phyloP scores from a whole-genome alignment of 1,140 invertebrate genomes.

The Anastrepha ludens region DNA sequence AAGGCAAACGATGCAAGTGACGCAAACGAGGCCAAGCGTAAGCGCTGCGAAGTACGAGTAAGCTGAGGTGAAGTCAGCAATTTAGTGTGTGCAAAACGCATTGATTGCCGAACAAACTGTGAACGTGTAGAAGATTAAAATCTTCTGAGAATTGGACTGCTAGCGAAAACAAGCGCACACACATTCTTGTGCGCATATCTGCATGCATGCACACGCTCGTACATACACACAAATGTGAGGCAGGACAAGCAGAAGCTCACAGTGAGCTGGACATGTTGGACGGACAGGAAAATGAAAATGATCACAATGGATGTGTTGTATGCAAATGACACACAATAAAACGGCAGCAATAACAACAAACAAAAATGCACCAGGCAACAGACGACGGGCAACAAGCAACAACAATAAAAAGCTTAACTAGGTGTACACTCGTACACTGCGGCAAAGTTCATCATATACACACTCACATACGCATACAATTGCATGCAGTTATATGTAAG shows the following conservation, averaged over 20 bases:
- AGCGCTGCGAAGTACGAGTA: not conserved
- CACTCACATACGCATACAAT: not conserved
- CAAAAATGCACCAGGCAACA: not conserved
- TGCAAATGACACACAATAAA: slow-evolving; percentile 54
- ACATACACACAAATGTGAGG: not conserved
- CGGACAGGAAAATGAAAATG: slow-evolving; percentile 42
- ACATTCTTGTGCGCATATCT: not conserved
- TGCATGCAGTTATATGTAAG: not conserved
- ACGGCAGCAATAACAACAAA: slow-evolving; percentile 56
- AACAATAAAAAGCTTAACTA: slow-evolving; percentile 19
- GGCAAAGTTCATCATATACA: not conserved
- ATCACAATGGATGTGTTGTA: slow-evolving; percentile 49
- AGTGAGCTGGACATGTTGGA: slow-evolving; percentile 16
- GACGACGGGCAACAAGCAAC: not conserved
- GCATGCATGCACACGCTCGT: not conserved
- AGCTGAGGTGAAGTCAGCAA: slow-evolving; percentile 37
- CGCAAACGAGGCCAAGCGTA: not conserved
- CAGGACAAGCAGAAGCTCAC: not conserved
- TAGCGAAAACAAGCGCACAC: slow-evolving; percentile 15
- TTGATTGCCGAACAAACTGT: slow-evolving; percentile 51
- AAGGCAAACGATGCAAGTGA: not conserved
- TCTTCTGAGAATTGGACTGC: slow-evolving; percentile 68
- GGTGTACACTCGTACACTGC: not conserved
- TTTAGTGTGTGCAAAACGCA: slow-evolving; percentile 50
- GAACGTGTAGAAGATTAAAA: slow-evolving; percentile 69